Percentiles rank a stretch among this genome's conserved stretches.
Conservation (phyloP, 1,140 invertebrate genomes). For the Dysdera silvatica region DNA sequence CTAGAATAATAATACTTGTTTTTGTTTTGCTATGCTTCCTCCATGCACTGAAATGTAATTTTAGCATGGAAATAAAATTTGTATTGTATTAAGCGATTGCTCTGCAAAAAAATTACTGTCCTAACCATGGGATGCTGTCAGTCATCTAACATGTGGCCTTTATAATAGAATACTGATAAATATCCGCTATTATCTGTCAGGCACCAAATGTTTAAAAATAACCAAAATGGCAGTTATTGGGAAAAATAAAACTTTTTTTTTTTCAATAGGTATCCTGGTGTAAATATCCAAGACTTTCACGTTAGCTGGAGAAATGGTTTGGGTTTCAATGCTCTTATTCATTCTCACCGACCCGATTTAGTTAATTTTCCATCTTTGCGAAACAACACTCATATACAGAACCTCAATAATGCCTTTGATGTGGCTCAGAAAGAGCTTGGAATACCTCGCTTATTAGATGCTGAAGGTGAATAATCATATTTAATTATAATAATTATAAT, state of each 20-base stretch:
- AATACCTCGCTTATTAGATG: conserved; percentile 73
- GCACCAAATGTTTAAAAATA: too few relatives aligned
- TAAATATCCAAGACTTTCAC: conserved; percentile 51
- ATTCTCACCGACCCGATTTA: conserved; percentile 86
- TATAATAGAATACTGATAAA: too few relatives aligned
- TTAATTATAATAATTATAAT: conserved; percentile 8
- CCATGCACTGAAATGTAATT: too few relatives aligned
- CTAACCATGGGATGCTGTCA: too few relatives aligned
- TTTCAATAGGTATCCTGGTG: conserved; percentile 48
- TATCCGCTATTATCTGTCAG: too few relatives aligned
- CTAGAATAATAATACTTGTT: too few relatives aligned
- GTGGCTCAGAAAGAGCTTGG: conserved; percentile 83
- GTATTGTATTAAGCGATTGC: too few relatives aligned
- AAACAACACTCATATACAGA: conserved; percentile 72
- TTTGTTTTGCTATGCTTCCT: too few relatives aligned
- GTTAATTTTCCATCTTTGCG: conserved; percentile 73
- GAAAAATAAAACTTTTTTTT: conserved; percentile 11
- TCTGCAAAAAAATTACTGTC: too few relatives aligned
- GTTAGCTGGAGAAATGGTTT: conserved; percentile 89
- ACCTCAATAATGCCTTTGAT: conserved; percentile 91
- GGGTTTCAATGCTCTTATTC: conserved; percentile 94
- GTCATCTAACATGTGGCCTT: too few relatives aligned
- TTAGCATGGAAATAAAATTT: too few relatives aligned
- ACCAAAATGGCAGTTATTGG: not conserved
- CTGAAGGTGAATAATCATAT: conserved; percentile 56